phyloP scores from a whole-genome alignment of 2,113 vertebrate genomes.

The Propithecus coquereli region DNA sequence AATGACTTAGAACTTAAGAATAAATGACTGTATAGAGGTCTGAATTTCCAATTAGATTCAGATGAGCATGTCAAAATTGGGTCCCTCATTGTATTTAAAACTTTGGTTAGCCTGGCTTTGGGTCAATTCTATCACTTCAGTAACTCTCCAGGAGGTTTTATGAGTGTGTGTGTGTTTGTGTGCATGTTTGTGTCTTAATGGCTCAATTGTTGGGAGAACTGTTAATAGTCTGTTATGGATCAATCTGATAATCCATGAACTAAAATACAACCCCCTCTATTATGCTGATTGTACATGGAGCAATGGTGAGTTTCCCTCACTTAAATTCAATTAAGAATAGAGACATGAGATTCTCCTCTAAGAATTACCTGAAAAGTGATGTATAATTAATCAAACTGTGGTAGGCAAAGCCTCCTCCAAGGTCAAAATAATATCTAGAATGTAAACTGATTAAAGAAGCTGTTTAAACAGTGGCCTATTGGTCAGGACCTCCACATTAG shows the following conservation, averaged over 20 bases:
- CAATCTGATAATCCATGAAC: neutral
- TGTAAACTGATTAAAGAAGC: neutral
- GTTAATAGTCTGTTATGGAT: neutral
- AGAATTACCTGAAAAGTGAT: neutral
- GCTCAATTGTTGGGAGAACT: neutral
- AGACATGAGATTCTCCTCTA: neutral
- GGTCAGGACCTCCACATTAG: neutral
- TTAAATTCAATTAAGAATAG: neutral
- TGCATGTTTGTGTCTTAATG: neutral
- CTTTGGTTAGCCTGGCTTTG: neutral
- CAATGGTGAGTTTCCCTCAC: neutral
- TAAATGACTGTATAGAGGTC: slow-evolving; percentile 39
- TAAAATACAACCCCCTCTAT: neutral
- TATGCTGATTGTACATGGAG: neutral
- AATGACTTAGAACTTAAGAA: slow-evolving; percentile 43
- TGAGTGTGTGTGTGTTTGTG: neutral
- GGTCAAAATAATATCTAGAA: neutral
- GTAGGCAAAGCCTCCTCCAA: neutral
- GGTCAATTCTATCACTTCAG: neutral
- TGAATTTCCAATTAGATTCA: slow-evolving; percentile 64
- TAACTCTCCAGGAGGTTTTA: neutral
- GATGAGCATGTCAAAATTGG: slow-evolving; percentile 18
- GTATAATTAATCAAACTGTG: neutral
- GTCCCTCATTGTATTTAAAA: neutral
- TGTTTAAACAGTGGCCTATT: neutral